Evolutionary conservation across 1,140 invertebrate species (phyloP).

Genomic region (Radopholus similis): DNA sequence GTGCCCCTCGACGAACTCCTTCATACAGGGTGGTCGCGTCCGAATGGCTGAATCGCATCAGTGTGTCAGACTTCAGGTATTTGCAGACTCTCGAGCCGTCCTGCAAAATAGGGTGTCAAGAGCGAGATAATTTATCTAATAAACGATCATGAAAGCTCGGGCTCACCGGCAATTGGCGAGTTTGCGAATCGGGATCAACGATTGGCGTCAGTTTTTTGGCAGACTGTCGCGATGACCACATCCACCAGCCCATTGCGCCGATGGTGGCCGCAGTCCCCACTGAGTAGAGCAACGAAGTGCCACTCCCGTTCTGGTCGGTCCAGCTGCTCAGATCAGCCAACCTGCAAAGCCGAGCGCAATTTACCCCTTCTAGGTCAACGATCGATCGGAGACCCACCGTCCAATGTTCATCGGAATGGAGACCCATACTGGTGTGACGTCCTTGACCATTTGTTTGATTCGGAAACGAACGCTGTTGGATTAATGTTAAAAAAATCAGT

Average conservation of each 20-base stretch:
- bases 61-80: slow-evolving; percentile 84
- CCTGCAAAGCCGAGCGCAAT: slow-evolving; percentile 20
- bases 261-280: slow-evolving; percentile 37
- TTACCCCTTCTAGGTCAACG: background rate
- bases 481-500: slow-evolving; percentile 12
- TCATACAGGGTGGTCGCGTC: slow-evolving; percentile 85
- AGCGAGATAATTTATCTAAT: background rate
- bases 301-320: slow-evolving; percentile 1
- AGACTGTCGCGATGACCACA: slow-evolving; percentile 24
- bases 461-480: background rate
- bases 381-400: background rate
- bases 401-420: slow-evolving; percentile 23
- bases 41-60: slow-evolving; percentile 73
- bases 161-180: slow-evolving; percentile 33
- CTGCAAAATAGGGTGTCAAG: slow-evolving; percentile 67
- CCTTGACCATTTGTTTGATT: slow-evolving; percentile 10
- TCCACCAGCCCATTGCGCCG: slow-evolving; percentile 42
- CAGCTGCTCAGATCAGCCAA: slow-evolving; percentile 41
- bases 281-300: slow-evolving; percentile 23
- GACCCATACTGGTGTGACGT: slow-evolving; percentile 18
- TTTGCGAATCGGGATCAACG: slow-evolving; percentile 37
- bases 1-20: slow-evolving; percentile 75
- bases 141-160: background rate
- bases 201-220: slow-evolving; percentile 32
- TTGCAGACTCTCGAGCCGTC: slow-evolving; percentile 81